Conservation (phyloP, 2,113 vertebrate genomes). For the Chloroceryle aenea region DNA sequence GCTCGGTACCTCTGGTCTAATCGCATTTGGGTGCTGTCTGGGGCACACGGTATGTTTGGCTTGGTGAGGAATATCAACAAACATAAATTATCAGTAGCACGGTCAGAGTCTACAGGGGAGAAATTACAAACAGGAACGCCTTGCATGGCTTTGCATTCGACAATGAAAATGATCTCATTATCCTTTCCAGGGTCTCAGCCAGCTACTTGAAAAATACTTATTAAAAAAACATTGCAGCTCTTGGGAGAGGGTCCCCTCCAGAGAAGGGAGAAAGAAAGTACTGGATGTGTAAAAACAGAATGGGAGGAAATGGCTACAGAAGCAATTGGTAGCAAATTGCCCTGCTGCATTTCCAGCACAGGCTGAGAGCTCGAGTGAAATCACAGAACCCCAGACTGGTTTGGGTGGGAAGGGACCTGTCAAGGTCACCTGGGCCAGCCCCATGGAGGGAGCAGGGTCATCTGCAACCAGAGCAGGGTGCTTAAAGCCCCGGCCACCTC, state of each 20-base stretch:
- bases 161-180: slow-evolving; percentile 46
- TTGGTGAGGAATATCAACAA: slow-evolving; percentile 3
- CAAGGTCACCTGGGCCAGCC: not conserved
- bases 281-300: not conserved
- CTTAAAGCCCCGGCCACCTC: not conserved
- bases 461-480: not conserved
- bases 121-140: not conserved
- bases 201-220: slow-evolving; percentile 54
- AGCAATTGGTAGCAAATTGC: not conserved
- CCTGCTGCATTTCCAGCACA: not conserved
- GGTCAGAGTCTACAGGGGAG: slow-evolving; percentile 12
- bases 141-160: not conserved
- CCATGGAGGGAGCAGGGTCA: not conserved
- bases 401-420: not conserved
- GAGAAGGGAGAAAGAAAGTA: not conserved
- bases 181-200: slow-evolving; percentile 20
- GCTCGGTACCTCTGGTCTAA: not conserved
- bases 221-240: slow-evolving; percentile 34
- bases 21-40: not conserved
- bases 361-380: not conserved
- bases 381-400: not conserved
- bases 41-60: not conserved
- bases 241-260: not conserved
- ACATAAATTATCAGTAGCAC: not conserved
- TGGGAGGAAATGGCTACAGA: not conserved